Conservation (phyloP, 2,113 vertebrate species). For the Talpa occidentalis region DNA sequence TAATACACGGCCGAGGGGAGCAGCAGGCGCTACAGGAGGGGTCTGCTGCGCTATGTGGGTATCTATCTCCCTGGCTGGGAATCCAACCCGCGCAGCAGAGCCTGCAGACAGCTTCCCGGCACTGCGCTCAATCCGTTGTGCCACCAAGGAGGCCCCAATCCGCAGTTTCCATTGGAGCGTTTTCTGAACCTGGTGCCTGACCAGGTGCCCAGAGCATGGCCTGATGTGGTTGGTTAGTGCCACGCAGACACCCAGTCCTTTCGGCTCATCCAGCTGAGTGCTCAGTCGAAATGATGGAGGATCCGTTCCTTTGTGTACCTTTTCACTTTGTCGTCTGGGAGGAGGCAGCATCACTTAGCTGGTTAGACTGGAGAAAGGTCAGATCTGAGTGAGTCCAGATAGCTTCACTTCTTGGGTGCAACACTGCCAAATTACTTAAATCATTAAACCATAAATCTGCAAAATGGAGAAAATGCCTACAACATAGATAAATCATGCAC, state of each 20-base stretch:
- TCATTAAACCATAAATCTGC: neutral
- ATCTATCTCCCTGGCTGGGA: no score
- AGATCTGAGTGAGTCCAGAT: neutral
- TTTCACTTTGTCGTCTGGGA: neutral
- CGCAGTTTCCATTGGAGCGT: neutral
- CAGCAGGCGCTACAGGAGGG: no score
- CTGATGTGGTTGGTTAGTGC: neutral
- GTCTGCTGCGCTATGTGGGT: no score
- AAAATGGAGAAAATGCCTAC: neutral
- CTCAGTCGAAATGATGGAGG: neutral
- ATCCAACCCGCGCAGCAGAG: no score
- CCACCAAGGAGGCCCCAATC: no score
- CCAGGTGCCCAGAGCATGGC: neutral
- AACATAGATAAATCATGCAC: neutral
- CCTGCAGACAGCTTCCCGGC: no score
- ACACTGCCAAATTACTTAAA: neutral
- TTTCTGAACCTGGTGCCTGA: neutral
- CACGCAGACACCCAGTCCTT: no score
- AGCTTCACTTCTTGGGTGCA: neutral
- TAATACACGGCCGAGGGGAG: no score
- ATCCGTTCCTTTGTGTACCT: neutral
- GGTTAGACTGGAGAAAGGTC: neutral
- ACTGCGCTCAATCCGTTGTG: no score
- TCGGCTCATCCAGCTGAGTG: neutral
- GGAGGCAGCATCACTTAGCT: neutral